Evolutionary conservation across 2,888 invertebrate species (phyloP).

Genomic region (Hypomecis atomaria): DNA sequence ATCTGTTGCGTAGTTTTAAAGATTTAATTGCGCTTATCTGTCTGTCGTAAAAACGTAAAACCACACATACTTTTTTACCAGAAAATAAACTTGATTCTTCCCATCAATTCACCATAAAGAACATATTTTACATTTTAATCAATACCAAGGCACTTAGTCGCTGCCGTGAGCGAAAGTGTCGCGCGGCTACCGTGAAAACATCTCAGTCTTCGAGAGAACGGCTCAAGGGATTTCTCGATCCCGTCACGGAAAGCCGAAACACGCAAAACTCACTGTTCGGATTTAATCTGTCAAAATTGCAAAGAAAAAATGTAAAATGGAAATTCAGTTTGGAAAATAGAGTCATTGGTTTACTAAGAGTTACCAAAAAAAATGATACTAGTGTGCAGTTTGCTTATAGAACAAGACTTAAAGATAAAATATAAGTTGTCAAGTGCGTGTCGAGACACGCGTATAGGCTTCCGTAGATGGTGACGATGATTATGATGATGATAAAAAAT

Average conservation of each 20-base stretch:
- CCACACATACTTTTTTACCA: no score
- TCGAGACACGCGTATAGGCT: no score
- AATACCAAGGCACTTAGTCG: slow-evolving; percentile 8
- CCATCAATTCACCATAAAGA: background rate
- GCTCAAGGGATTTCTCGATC: slow-evolving; percentile 73
- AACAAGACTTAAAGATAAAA: no score
- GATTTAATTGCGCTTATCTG: no score
- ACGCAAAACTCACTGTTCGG: slow-evolving; percentile 67
- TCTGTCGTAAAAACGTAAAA: no score
- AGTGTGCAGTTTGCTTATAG: no score
- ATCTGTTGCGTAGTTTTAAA: no score
- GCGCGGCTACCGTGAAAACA: slow-evolving; percentile 27
- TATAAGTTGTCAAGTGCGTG: no score
- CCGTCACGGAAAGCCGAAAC: slow-evolving; percentile 64
- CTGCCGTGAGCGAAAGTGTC: slow-evolving; percentile 27
- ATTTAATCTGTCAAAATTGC: slow-evolving; percentile 77
- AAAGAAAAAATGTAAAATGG: slow-evolving; percentile 33
- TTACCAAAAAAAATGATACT: no score
- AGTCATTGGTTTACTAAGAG: no score
- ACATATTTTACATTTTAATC: slow-evolving; percentile 7
- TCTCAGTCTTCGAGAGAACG: slow-evolving; percentile 55
- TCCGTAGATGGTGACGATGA: no score
- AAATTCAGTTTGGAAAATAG: slow-evolving; percentile 1
- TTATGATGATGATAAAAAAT: no score
- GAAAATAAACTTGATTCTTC: background rate